Conservation (phyloP, 1,140 invertebrate species). For the Idris sp. region DNA sequence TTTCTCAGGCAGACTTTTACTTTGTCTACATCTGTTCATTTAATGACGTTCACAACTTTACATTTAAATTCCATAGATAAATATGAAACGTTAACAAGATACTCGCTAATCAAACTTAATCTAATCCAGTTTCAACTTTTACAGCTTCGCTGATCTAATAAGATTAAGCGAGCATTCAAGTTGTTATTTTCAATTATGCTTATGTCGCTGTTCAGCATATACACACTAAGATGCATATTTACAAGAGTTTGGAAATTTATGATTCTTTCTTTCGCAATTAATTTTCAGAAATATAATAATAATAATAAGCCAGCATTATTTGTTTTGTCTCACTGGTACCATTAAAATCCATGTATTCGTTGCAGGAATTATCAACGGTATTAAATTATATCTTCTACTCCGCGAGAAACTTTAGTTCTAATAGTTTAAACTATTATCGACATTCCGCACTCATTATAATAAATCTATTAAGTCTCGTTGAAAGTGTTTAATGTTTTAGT, state of each 20-base stretch:
- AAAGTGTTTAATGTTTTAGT: background rate
- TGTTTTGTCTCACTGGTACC: too few relatives aligned
- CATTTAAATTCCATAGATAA: slow-evolving; percentile 21
- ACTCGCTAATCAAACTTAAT: slow-evolving; percentile 24
- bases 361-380: background rate
- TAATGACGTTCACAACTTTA: slow-evolving; percentile 8
- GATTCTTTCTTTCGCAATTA: too few relatives aligned
- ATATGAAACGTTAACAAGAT: slow-evolving; percentile 22
- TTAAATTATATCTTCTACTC: background rate
- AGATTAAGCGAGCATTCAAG: slow-evolving; percentile 11
- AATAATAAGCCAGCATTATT: too few relatives aligned
- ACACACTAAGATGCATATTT: too few relatives aligned
- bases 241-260: too few relatives aligned
- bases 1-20: too few relatives aligned
- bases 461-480: slow-evolving; percentile 3
- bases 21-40: slow-evolving; percentile 4
- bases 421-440: slow-evolving; percentile 1
- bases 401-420: background rate
- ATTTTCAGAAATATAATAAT: too few relatives aligned
- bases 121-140: slow-evolving; percentile 27
- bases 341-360: too few relatives aligned
- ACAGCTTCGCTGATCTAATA: slow-evolving; percentile 14
- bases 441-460: slow-evolving; percentile 1
- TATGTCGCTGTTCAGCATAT: background rate
- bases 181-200: slow-evolving; percentile 17